Conservation (phyloP, 2,888 invertebrate genomes). For the Ophioninae sp. region DNA sequence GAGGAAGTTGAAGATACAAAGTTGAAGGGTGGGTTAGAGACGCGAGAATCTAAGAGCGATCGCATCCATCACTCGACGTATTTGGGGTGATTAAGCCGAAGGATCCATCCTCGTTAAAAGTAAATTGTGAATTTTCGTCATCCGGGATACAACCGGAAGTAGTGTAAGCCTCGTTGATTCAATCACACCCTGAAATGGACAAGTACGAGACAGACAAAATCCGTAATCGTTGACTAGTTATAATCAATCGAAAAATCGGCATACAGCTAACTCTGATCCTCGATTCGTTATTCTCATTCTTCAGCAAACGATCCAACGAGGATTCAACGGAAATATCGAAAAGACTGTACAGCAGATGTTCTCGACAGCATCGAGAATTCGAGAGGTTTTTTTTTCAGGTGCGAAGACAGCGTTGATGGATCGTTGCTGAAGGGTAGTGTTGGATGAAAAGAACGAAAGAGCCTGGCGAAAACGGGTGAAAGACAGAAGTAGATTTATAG, state of each 20-base stretch:
- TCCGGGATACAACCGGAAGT: not conserved
- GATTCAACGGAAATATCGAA: not conserved
- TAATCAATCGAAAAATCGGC: not conserved
- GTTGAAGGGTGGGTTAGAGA: constrained; percentile 37
- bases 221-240: not conserved
- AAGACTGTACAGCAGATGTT: not conserved
- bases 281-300: not conserved
- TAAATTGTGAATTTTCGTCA: not conserved
- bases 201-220: not conserved
- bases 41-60: constrained; percentile 51
- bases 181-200: not conserved
- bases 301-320: not conserved
- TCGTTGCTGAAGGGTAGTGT: not conserved
- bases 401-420: constrained; percentile 22
- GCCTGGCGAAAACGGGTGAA: not conserved
- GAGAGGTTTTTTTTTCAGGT: not conserved
- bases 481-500: constrained; percentile 15
- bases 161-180: not conserved
- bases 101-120: not conserved
- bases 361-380: not conserved
- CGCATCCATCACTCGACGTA: constrained; percentile 73
- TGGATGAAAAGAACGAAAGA: constrained; percentile 1
- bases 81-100: constrained; percentile 70
- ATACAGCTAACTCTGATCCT: not conserved
- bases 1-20: constrained; percentile 32